phyloP scores from a whole-genome alignment of 2,797 vertebrate species.

The Pipistrellus pipistrellus region DNA sequence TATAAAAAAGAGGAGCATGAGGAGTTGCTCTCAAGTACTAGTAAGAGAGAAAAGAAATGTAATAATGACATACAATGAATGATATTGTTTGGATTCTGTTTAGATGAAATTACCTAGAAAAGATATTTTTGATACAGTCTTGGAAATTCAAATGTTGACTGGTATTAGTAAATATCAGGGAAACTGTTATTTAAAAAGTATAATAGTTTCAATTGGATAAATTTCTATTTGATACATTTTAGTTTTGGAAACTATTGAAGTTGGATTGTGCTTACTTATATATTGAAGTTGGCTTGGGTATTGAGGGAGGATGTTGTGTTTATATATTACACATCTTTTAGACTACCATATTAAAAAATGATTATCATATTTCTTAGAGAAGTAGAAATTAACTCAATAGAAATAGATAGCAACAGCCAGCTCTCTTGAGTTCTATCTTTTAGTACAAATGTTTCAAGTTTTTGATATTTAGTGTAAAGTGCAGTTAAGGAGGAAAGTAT shows the following conservation, averaged over 20 bases:
- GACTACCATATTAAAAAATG: not conserved
- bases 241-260: not conserved
- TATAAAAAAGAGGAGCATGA: not conserved
- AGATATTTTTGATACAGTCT: not conserved
- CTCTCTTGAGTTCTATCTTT: no score
- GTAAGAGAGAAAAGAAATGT: not conserved
- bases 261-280: not conserved
- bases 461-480: conserved; percentile 49
- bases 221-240: conserved; percentile 33
- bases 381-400: conserved; percentile 45
- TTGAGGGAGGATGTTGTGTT: not conserved
- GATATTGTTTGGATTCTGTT: conserved; percentile 36
- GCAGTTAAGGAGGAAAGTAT: conserved; percentile 4
- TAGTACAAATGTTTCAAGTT: not conserved
- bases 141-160: conserved; percentile 47
- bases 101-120: not conserved
- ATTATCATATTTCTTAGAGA: conserved; percentile 30
- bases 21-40: not conserved
- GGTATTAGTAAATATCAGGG: not conserved
- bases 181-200: not conserved
- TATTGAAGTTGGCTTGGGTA: not conserved
- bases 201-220: not conserved
- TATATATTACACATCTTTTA: conserved; percentile 10
- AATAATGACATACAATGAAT: not conserved
- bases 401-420: not conserved